These are phyloP conservation scores for Holcopasites calliopsidis DNA, from an alignment of 1,140 invertebrate genomes.

Conservation along the genomic window DNA sequence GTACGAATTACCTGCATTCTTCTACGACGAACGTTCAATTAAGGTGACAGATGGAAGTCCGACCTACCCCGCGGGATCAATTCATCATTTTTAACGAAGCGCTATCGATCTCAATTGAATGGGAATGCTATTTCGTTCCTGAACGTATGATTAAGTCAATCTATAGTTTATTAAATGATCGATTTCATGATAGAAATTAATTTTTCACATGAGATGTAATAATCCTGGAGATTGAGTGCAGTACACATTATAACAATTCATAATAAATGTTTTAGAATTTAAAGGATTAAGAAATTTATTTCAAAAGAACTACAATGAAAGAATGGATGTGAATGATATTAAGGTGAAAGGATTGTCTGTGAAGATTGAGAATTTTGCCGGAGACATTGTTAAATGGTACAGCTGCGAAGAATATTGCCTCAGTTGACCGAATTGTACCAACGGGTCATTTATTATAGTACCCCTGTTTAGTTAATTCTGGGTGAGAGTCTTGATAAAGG, in stretches of 20 bases:
- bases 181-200: too few relatives aligned
- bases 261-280: too few relatives aligned
- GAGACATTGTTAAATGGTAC: neutral
- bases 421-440: slow-evolving; percentile 1
- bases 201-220: too few relatives aligned
- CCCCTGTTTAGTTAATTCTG: slow-evolving; percentile 1
- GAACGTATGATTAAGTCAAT: too few relatives aligned
- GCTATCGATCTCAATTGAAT: neutral
- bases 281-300: too few relatives aligned
- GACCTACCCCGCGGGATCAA: neutral
- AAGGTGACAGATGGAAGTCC: neutral
- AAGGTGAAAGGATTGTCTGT: neutral
- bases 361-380: neutral
- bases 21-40: neutral
- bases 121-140: neutral
- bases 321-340: neutral
- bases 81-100: neutral
- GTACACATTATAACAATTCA: too few relatives aligned
- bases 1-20: neutral
- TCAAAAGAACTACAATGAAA: neutral
- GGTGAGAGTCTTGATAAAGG: neutral
- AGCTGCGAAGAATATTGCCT: neutral
- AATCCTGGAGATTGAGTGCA: too few relatives aligned
- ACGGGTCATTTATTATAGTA: neutral
- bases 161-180: too few relatives aligned